phyloP scores from a whole-genome alignment of 2,888 invertebrate species.

The Trissolcus japonicus region DNA sequence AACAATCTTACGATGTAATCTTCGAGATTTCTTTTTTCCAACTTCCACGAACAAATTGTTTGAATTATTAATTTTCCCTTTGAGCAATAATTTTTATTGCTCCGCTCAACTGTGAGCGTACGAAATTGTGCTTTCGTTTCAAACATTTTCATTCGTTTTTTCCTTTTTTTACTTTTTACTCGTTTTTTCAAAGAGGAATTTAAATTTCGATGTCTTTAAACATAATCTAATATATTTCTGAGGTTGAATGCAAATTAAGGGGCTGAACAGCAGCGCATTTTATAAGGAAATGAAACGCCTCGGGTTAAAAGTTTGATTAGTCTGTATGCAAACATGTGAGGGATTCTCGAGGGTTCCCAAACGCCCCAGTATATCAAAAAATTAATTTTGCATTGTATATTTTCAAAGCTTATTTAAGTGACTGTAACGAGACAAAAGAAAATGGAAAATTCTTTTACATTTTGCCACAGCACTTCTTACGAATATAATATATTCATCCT shows the following conservation, averaged over 20 bases:
- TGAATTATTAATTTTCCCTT: conserved; percentile 6
- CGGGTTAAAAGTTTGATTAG: conserved; percentile 43
- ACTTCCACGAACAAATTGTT: conserved; percentile 7
- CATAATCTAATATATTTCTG: conserved; percentile 21
- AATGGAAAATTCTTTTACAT: too few relatives aligned
- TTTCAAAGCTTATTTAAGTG: background rate
- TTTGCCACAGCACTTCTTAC: too few relatives aligned
- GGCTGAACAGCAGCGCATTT: conserved; percentile 16
- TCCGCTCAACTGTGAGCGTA: too few relatives aligned
- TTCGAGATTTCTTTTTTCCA: conserved; percentile 5
- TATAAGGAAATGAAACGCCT: conserved; percentile 46
- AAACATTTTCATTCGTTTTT: background rate
- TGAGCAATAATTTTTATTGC: background rate
- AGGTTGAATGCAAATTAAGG: conserved; percentile 23
- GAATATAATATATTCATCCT: too few relatives aligned
- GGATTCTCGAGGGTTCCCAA: conserved; percentile 15
- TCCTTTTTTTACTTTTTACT: background rate
- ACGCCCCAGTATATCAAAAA: conserved; percentile 7
- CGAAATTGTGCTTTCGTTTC: too few relatives aligned
- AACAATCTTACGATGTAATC: conserved; percentile 25
- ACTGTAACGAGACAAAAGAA: too few relatives aligned
- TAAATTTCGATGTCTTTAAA: conserved; percentile 2
- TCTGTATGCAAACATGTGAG: conserved; percentile 30
- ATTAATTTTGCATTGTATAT: conserved; percentile 13
- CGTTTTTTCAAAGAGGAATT: background rate